Evolutionary conservation across 2,888 invertebrate genomes (phyloP), one percentile per base, ranked within the genome.

Genomic region (Chironomus riparius): DNA sequence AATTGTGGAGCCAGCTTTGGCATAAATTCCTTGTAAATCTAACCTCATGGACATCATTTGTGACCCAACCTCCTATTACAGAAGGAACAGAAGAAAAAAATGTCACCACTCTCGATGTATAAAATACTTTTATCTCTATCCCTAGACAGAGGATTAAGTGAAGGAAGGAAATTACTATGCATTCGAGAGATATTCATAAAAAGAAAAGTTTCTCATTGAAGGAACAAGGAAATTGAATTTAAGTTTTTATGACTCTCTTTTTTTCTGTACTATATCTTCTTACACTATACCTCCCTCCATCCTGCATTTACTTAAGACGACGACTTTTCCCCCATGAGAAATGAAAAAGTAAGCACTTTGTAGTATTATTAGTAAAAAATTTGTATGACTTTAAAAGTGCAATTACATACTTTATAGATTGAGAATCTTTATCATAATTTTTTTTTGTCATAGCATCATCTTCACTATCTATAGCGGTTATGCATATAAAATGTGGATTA

Each of bases 191-290:
- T 24, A 65, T 65, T 56, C 18, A 65, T 56, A 18, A 15, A 56
- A 18, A 18, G 18, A 18, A 56, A 56, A 56, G 56, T 48, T 38
- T 71, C 24, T 21, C 65, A 65, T 65, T 65, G 22, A 22, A 65
- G 65, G 18, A 50, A 71, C 71, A 71, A 71, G 71, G 71, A 71
- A 71, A 71, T 71, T 71, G 71, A 71, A 71, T 71, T 71, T 71
- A 71, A 71, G 71, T 71, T 71, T 71, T 71, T 71, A 48, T 71
- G 28, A 22, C 47, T 56, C 6, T 56, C 18, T 12, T 21, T 70
- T 7, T 18, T 48, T 5, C 21, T 28, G 1, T 28, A 5, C 28
- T 28, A 28, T 28, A 28, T 38, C 38, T 38, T 38, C 38, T 38
- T 2, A 38, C 2, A 38, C 38, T 10, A 38, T 38, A 65, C 22